Evolutionary conservation across 2,888 invertebrate genomes (phyloP).

Genomic region (Biston stratarius): DNA sequence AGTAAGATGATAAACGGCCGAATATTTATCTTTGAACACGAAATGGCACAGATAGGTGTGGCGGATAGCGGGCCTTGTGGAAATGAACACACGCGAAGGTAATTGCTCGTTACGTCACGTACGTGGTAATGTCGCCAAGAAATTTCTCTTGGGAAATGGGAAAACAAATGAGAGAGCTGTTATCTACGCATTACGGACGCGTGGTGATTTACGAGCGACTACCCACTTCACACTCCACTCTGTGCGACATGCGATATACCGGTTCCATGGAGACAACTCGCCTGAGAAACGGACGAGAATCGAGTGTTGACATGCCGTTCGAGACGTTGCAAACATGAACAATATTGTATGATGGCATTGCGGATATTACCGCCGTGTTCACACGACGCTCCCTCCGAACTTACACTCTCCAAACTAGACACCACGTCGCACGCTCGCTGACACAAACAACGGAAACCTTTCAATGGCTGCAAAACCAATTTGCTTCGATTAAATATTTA

Average conservation of each 20-base stretch:
- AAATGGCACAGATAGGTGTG: conserved; percentile 30
- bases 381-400: conserved; percentile 39
- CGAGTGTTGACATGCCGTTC: conserved; percentile 72
- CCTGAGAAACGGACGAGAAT: conserved; percentile 75
- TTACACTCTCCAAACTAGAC: conserved; percentile 46
- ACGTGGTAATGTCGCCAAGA: conserved; percentile 77
- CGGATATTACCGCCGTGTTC: conserved; percentile 39
- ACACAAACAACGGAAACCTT: conserved; percentile 53
- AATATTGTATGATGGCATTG: conserved; percentile 59
- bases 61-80: conserved; percentile 49
- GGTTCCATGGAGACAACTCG: conserved; percentile 72
- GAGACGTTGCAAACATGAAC: conserved; percentile 71
- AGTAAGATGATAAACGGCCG: conserved; percentile 28
- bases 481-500: conserved; percentile 53
- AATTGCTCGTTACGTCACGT: conserved; percentile 76
- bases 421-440: conserved; percentile 44
- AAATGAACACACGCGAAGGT: conserved; percentile 56
- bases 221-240: conserved; percentile 54
- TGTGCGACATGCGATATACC: conserved; percentile 64
- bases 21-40: conserved; percentile 33
- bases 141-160: conserved; percentile 82
- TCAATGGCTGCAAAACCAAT: conserved; percentile 52
- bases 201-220: conserved; percentile 80
- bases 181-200: conserved; percentile 82
- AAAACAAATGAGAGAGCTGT: conserved; percentile 84